These are phyloP conservation scores for Sinocyclocheilus rhinocerous DNA, from an alignment of 2,113 vertebrate species.

Conservation along the genomic window DNA sequence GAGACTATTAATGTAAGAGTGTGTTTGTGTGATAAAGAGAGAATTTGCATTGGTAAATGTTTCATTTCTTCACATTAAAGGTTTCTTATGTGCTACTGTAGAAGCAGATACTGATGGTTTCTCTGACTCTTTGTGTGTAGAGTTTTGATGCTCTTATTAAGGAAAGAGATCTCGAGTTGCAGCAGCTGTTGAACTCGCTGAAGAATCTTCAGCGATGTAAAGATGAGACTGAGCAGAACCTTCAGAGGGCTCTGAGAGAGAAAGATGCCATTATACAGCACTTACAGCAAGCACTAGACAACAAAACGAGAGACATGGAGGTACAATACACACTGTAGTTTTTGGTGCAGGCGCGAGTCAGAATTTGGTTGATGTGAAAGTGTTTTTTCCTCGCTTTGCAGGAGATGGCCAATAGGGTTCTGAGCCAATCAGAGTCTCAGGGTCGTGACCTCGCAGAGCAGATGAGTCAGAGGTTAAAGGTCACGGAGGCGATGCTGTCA, in stretches of 20 bases:
- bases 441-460: constrained; percentile 72
- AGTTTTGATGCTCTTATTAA: constrained; percentile 79
- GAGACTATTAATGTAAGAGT: constrained; percentile 76
- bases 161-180: constrained; percentile 83
- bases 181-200: constrained; percentile 78
- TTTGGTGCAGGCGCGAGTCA: not conserved
- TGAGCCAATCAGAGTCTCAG: constrained; percentile 71
- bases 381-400: constrained; percentile 37
- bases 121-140: constrained; percentile 62
- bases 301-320: constrained; percentile 80
- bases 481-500: constrained; percentile 74
- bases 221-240: constrained; percentile 80
- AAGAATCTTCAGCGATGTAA: constrained; percentile 79
- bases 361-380: not conserved
- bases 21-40: no score
- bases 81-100: not conserved
- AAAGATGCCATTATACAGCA: constrained; percentile 80
- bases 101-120: not conserved
- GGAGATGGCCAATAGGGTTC: constrained; percentile 70
- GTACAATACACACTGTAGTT: constrained; percentile 62
- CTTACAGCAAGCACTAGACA: constrained; percentile 75
- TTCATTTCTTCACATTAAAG: not conserved
- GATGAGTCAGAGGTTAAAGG: constrained; percentile 78
- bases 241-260: constrained; percentile 79
- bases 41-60: not conserved